Evolutionary conservation across 2,888 invertebrate genomes (phyloP).

Genomic region (Celastrina argiolus): DNA sequence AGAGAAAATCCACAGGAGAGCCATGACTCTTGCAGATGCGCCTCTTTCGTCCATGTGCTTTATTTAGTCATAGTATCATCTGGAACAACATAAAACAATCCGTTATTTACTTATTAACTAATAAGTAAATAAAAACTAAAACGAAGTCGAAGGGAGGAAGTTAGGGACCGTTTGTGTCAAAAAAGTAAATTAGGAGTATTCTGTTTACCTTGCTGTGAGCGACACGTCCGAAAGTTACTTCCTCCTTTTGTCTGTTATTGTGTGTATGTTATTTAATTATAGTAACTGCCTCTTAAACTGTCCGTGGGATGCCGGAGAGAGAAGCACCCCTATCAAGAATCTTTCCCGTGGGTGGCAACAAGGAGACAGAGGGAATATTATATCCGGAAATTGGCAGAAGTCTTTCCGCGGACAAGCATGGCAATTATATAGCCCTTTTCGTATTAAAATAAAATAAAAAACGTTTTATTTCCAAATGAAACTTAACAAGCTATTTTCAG

Average conservation of each 20-base stretch:
- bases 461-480: too few relatives aligned
- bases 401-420: too few relatives aligned
- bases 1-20: conserved; percentile 56
- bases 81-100: conserved; percentile 43
- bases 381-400: too few relatives aligned
- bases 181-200: conserved; percentile 65
- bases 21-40: conserved; percentile 47
- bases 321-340: too few relatives aligned
- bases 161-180: conserved; percentile 46
- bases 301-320: too few relatives aligned
- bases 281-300: too few relatives aligned
- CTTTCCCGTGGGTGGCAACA: too few relatives aligned
- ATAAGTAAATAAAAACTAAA: conserved; percentile 52
- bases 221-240: conserved; percentile 36
- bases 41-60: conserved; percentile 51
- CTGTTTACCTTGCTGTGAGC: conserved; percentile 53
- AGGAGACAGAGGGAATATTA: too few relatives aligned
- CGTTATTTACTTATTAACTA: neutral
- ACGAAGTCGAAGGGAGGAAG: conserved; percentile 61
- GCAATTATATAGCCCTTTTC: too few relatives aligned
- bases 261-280: too few relatives aligned
- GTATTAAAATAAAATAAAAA: too few relatives aligned
- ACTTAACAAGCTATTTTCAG: too few relatives aligned
- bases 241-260: conserved; percentile 27
- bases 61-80: conserved; percentile 48